Percentiles rank a stretch among this genome's conserved stretches.
Conservation (phyloP, 2,797 vertebrate species). For the Buphagus erythrorhynchus region DNA sequence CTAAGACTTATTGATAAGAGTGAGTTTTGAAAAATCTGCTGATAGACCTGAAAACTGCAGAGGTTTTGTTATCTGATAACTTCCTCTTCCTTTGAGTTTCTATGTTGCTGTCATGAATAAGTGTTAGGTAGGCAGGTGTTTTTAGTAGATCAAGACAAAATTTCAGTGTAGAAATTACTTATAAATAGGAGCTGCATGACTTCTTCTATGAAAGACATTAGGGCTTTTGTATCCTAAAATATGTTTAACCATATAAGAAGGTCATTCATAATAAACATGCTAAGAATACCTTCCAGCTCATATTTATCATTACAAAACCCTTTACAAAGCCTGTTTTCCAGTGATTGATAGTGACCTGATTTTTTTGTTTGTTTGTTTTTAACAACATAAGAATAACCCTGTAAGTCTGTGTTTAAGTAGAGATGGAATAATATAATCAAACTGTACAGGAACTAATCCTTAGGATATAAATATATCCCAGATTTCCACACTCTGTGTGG, state of each 20-base stretch:
- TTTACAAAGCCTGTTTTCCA: neutral
- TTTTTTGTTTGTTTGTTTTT: neutral
- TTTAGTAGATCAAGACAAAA: neutral
- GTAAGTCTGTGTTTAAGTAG: neutral
- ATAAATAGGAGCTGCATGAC: neutral
- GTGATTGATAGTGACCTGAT: neutral
- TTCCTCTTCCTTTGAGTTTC: neutral
- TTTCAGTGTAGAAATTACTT: neutral
- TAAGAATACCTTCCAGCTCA: neutral
- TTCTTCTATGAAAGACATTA: neutral
- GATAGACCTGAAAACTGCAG: neutral
- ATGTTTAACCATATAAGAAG: neutral
- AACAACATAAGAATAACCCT: neutral
- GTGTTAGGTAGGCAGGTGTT: neutral
- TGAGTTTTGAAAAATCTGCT: neutral
- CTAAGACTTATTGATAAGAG: neutral
- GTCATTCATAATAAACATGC: neutral
- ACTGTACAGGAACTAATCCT: neutral
- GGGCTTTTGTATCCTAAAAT: neutral
- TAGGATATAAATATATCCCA: neutral
- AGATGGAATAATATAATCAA: neutral
- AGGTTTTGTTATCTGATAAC: constrained; percentile 22
- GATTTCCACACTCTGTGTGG: neutral
- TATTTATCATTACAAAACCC: neutral
- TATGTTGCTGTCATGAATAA: neutral